phyloP scores from a whole-genome alignment of 2,888 invertebrate genomes.

The Drosophila melanosoma region DNA sequence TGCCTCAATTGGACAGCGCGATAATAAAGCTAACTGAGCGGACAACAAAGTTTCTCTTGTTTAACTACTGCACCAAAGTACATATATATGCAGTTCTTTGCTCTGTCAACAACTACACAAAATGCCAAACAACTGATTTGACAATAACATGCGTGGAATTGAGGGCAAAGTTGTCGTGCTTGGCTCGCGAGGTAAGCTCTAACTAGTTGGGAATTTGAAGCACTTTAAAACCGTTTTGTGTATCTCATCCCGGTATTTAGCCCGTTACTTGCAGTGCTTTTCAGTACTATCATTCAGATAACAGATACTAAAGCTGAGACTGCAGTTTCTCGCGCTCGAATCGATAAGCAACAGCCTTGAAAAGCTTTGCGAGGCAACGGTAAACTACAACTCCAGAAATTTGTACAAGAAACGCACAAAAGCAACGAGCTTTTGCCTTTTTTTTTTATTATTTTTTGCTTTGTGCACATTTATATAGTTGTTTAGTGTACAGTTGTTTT shows the following conservation, averaged over 20 bases:
- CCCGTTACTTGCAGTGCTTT: constrained; percentile 21
- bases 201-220: constrained; percentile 31
- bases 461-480: constrained; percentile 12
- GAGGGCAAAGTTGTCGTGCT: constrained; percentile 94
- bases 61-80: constrained; percentile 12
- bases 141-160: constrained; percentile 88
- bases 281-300: constrained; percentile 34
- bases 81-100: constrained; percentile 15
- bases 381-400: constrained; percentile 8
- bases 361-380: constrained; percentile 15
- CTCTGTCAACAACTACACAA: constrained; percentile 17
- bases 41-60: constrained; percentile 9
- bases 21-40: neutral
- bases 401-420: neutral
- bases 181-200: constrained; percentile 91
- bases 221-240: constrained; percentile 31
- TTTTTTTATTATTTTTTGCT: constrained; percentile 1
- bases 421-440: neutral
- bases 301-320: constrained; percentile 13
- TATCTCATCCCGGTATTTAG: constrained; percentile 7
- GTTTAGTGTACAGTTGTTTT: constrained; percentile 14
- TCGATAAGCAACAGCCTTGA: constrained; percentile 65
- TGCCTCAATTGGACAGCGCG: constrained; percentile 3
- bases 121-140: constrained; percentile 51
- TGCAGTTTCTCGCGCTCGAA: constrained; percentile 29